Evolutionary conservation across 92 coral and sea anemone species (phyloP).

Genomic region (Porites divaricata): DNA sequence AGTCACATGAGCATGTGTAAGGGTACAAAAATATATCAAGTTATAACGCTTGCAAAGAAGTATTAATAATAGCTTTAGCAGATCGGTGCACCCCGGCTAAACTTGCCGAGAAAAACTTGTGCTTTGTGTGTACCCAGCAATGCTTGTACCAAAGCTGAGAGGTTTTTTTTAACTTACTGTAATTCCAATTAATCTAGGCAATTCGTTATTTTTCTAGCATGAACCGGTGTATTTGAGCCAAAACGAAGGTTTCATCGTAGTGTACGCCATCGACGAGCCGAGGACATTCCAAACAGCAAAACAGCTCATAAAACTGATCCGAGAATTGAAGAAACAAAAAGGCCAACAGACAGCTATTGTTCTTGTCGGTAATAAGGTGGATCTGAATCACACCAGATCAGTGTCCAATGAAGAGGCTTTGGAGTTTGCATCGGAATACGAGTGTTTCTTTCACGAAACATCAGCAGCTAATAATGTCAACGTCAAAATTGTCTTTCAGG

Average conservation of each 20-base stretch:
- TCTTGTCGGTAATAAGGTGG: constrained; percentile 87
- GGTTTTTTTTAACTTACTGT: no score
- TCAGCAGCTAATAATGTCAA: constrained; percentile 85
- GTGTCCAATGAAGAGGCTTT: constrained; percentile 77
- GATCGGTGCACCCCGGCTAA: no score
- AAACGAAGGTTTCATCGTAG: constrained; percentile 89
- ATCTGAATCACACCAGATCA: constrained; percentile 73
- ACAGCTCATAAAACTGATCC: constrained; percentile 82
- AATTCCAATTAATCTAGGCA: neutral
- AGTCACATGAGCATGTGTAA: no score
- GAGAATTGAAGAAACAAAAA: constrained; percentile 84
- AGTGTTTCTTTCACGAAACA: constrained; percentile 81
- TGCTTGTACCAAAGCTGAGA: no score
- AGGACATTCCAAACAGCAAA: constrained; percentile 87
- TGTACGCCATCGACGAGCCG: constrained; percentile 81
- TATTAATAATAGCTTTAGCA: no score
- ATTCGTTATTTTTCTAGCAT: constrained; percentile 48
- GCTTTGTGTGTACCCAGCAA: no score
- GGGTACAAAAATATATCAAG: no score
- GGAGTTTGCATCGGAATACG: constrained; percentile 82
- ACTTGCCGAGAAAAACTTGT: no score
- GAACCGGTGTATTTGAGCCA: constrained; percentile 89
- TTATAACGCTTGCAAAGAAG: no score
- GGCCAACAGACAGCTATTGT: constrained; percentile 75
- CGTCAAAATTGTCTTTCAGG: constrained; percentile 78